These are phyloP conservation scores for Oxygymnocypris stewartii DNA, from an alignment of 2,113 vertebrate genomes.

Conservation along the genomic window DNA sequence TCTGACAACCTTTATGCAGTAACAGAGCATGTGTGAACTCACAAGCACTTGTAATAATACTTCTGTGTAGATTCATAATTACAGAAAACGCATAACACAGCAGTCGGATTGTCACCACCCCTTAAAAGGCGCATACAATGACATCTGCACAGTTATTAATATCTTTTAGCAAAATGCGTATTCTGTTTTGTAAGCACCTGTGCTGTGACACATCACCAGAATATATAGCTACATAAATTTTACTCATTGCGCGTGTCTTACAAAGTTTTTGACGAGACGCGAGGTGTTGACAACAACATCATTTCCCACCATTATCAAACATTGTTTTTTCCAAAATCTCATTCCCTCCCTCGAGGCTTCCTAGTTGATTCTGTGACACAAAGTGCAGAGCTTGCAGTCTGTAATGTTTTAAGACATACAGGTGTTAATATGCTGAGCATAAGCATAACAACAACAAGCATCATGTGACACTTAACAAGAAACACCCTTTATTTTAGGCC, in stretches of 20 bases:
- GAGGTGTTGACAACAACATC: conserved; percentile 38
- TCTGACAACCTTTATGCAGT: neutral
- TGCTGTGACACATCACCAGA: conserved; percentile 26
- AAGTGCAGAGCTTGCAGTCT: conserved; percentile 31
- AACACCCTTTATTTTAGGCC: conserved; percentile 50
- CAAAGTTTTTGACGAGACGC: conserved; percentile 19
- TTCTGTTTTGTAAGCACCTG: conserved; percentile 39
- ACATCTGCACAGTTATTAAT: conserved; percentile 37
- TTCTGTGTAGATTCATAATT: neutral
- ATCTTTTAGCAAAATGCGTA: neutral
- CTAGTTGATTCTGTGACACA: conserved; percentile 18
- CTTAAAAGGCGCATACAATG: neutral
- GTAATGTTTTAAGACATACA: conserved; percentile 51
- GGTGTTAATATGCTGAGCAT: conserved; percentile 50
- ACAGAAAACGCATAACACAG: conserved; percentile 6
- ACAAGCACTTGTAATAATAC: neutral
- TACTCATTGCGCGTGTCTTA: neutral
- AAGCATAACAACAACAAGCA: conserved; percentile 34
- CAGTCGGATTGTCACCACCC: conserved; percentile 18
- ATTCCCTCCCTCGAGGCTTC: neutral
- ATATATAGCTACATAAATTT: conserved; percentile 5
- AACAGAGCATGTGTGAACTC: neutral
- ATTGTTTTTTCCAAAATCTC: neutral
- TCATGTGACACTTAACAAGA: conserved; percentile 45
- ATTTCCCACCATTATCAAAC: conserved; percentile 29